Base-by-base conservation (phyloP, 2,888 invertebrate species). In the Caenorhabditis uteleia region DNA sequence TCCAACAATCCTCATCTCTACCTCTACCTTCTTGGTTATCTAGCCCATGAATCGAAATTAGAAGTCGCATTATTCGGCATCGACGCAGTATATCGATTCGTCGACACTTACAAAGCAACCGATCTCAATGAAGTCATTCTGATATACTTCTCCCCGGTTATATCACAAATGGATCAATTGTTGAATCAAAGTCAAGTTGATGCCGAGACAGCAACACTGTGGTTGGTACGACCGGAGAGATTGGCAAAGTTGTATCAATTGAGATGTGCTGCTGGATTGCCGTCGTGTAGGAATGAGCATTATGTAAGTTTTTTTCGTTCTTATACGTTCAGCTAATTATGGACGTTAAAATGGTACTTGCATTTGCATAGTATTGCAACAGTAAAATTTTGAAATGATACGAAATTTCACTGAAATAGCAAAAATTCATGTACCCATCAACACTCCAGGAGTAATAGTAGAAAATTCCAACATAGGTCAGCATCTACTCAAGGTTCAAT, bases 241-340 rank as follows among this genome's bases (percentile, higher is more conserved):
- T 59, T 81, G 1, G 60, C 80, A 16, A 77, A 80, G 51, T 56
- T 81, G 20, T 81, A 81, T 54, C 80, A 82, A 59, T 62, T 81
- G 42, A 68, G 81, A 45, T 81, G 81, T 62, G 73, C 75, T n/a
- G 75, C 74, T n/a, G 77, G 79, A 39, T 60, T 79, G 25, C 58
- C 60, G 0, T 69, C 70, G 7, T 81, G 81, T 55, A 74, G 73
- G 38, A 73, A 77, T 49, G 72, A 77, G n/a, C 58, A 72, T 46
- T 74, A 79, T 59, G 75, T 77, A 20, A 44, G 54, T 25, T 43
- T 27, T 27, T 20, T 12, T 36, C n/a, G 6, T 36, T 36, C 6
- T 25, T 16, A 25, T 14, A 31, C 31, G 31, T 31, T 31, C 31
- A 31, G n/a, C n/a, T n/a, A n/a, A n/a, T n/a, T n/a, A n/a, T n/a